Evolutionary conservation across 2,113 vertebrate genomes (phyloP).

Genomic region (Chlorocebus sabaeus): DNA sequence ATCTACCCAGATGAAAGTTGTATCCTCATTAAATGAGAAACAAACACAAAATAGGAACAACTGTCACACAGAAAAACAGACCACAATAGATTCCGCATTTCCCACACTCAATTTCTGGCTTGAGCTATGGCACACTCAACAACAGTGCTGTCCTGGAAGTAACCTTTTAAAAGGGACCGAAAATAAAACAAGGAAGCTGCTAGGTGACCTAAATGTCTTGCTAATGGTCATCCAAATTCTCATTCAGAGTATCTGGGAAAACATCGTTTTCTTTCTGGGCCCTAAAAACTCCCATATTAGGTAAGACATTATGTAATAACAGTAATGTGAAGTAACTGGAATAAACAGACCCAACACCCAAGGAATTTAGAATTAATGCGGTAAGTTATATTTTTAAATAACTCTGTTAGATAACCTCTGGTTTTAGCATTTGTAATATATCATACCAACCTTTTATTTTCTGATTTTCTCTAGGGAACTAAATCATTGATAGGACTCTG

Average conservation of each 20-base stretch:
- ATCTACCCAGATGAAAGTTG: conserved; percentile 87
- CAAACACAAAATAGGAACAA: conserved; percentile 87
- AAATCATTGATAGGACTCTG: conserved; percentile 17
- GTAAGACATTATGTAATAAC: conserved; percentile 14
- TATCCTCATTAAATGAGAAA: conserved; percentile 89
- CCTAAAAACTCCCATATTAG: conserved; percentile 43
- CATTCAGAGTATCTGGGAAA: conserved; percentile 41
- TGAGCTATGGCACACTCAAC: conserved; percentile 45
- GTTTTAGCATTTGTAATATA: not conserved
- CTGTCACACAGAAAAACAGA: conserved; percentile 78
- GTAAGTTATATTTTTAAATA: conserved; percentile 58
- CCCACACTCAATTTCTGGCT: conserved; percentile 69
- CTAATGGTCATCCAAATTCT: conserved; percentile 63
- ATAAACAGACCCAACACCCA: conserved; percentile 35
- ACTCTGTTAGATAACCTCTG: conserved; percentile 4
- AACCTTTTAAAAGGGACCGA: conserved; percentile 77
- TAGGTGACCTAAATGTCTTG: conserved; percentile 40
- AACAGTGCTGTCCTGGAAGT: conserved; percentile 63
- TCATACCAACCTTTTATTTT: conserved; percentile 42
- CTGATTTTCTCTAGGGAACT: conserved; percentile 40
- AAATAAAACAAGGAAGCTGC: conserved; percentile 71
- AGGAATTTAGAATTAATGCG: conserved; percentile 58
- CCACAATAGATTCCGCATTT: conserved; percentile 65
- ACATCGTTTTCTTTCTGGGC: conserved; percentile 63
- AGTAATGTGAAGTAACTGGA: conserved; percentile 44